phyloP scores from a whole-genome alignment of 1,140 invertebrate species.

The Lordiphosa mommai region DNA sequence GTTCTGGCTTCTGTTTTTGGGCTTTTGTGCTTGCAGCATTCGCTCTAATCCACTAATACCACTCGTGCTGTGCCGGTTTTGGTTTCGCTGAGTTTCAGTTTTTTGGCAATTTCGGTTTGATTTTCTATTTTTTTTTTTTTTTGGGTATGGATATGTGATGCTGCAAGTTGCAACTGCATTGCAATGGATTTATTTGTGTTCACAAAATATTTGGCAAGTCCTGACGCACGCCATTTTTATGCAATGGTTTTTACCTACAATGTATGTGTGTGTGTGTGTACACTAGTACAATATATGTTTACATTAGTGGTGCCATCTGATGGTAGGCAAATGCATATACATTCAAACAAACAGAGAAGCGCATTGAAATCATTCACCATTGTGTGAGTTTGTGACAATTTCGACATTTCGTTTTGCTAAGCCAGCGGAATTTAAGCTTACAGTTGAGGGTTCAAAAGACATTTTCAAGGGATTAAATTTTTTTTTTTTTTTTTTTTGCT shows the following conservation, averaged over 20 bases:
- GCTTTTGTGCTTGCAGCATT: conserved; percentile 18
- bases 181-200: conserved; percentile 73
- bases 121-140: conserved; percentile 3
- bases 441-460: too few species aligned
- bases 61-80: conserved; percentile 46
- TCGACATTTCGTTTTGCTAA: too few species aligned
- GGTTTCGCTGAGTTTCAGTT: conserved; percentile 45
- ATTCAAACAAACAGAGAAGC: too few species aligned
- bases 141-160: not conserved
- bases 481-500: too few species aligned
- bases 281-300: not conserved
- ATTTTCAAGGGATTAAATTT: too few species aligned
- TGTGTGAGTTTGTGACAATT: too few species aligned
- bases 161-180: conserved; percentile 34
- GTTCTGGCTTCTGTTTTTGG: conserved; percentile 6
- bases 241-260: conserved; percentile 55
- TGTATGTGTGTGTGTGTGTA: conserved; percentile 8
- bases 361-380: too few species aligned
- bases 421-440: too few species aligned
- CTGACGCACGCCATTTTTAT: conserved; percentile 55
- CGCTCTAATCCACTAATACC: conserved; percentile 71
- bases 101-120: not conserved
- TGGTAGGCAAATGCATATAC: too few species aligned
- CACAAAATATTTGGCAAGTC: conserved; percentile 70
- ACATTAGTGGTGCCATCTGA: too few species aligned